A percentile compares a stretch with the other conserved stretches of the same genome.
Evolutionary conservation across 1,140 invertebrate species (phyloP).

Genomic region (Drosophila navojoa): DNA sequence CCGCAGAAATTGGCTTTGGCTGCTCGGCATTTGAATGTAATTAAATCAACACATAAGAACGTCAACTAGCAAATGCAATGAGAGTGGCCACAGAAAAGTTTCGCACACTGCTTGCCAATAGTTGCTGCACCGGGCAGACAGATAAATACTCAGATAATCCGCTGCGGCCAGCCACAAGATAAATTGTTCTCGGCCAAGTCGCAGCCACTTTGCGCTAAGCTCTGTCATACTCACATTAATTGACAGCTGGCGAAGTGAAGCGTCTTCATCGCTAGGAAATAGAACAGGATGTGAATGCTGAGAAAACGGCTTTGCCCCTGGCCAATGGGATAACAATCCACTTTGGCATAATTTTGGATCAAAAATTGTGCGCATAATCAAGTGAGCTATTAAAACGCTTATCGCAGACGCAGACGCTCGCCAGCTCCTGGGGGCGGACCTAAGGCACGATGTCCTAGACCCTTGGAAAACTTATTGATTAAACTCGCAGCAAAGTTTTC

Average conservation of each 20-base stretch:
- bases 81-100: slow-evolving; percentile 23
- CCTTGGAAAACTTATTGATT: slow-evolving; percentile 74
- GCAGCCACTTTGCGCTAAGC: slow-evolving; percentile 24
- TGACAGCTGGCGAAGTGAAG: slow-evolving; percentile 62
- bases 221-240: slow-evolving; percentile 48
- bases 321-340: slow-evolving; percentile 66
- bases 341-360: slow-evolving; percentile 71
- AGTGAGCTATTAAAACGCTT: slow-evolving; percentile 71
- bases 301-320: slow-evolving; percentile 58
- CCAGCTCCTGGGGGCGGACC: slow-evolving; percentile 31
- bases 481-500: slow-evolving; percentile 55
- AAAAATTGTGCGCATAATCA: slow-evolving; percentile 64
- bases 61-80: slow-evolving; percentile 24
- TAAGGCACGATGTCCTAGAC: slow-evolving; percentile 20
- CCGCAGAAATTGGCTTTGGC: slow-evolving; percentile 17
- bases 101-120: slow-evolving; percentile 27
- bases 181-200: slow-evolving; percentile 33
- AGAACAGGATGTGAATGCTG: slow-evolving; percentile 6
- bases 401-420: slow-evolving; percentile 47
- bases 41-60: slow-evolving; percentile 19
- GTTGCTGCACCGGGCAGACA: slow-evolving; percentile 28
- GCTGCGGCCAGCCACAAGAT: slow-evolving; percentile 22
- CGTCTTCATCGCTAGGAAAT: no score
- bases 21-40: slow-evolving; percentile 26
- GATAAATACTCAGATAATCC: slow-evolving; percentile 24